Conservation (phyloP, 2,888 invertebrate genomes). For the Isoperla grammatica region DNA sequence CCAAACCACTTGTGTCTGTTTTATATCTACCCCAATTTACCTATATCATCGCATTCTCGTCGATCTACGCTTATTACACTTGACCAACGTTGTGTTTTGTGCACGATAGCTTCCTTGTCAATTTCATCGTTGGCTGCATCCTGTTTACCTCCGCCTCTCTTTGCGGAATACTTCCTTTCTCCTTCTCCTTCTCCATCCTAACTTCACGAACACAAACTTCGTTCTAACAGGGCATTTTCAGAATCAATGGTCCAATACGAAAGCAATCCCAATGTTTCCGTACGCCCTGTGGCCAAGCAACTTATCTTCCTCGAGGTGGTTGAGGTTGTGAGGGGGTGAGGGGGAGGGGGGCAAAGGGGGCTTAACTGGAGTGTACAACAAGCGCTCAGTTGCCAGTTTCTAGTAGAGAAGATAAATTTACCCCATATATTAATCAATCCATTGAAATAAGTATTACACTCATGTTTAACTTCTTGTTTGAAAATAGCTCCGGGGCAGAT, state of each 20-base stretch:
- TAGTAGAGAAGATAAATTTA: too few relatives aligned
- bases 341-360: too few relatives aligned
- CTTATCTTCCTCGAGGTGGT: constrained; percentile 19
- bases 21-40: constrained; percentile 5
- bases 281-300: constrained; percentile 18
- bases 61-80: constrained; percentile 9
- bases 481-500: too few relatives aligned
- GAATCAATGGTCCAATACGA: constrained; percentile 22
- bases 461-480: too few relatives aligned
- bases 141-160: not conserved
- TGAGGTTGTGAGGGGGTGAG: not conserved
- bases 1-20: not conserved
- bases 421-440: too few relatives aligned
- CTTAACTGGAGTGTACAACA: too few relatives aligned
- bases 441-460: too few relatives aligned
- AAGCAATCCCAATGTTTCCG: constrained; percentile 21
- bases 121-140: constrained; percentile 3
- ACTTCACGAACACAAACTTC: constrained; percentile 13
- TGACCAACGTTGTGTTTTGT: not conserved
- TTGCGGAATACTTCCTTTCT: too few relatives aligned
- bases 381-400: too few relatives aligned
- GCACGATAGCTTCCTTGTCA: not conserved
- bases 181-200: not conserved
- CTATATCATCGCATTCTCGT: constrained; percentile 7
- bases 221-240: constrained; percentile 20